These are phyloP conservation scores for Agrilus cyanescens DNA, from an alignment of 2,888 invertebrate genomes.

Conservation along the genomic window DNA sequence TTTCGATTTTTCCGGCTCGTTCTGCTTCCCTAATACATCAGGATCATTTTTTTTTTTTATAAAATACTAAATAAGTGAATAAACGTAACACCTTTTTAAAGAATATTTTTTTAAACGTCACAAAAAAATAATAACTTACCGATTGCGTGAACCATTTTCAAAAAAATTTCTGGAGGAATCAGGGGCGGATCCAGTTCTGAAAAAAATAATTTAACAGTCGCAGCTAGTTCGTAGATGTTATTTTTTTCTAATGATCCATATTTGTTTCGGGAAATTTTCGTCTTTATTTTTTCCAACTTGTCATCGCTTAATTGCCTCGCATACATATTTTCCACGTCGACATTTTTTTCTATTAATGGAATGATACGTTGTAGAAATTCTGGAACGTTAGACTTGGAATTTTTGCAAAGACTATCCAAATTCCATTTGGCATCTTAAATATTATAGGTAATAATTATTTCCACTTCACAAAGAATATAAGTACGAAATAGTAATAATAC, in stretches of 20 bases:
- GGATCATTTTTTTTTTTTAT: too few relatives aligned
- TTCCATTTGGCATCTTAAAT: conserved; percentile 9
- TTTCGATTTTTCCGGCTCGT: conserved; percentile 16
- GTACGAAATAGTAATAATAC: too few relatives aligned
- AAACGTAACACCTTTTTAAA: not conserved
- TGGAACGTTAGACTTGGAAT: conserved; percentile 42
- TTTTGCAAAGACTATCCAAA: conserved; percentile 7
- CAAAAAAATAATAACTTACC: conserved; percentile 43
- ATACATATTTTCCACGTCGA: conserved; percentile 72
- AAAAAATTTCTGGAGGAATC: conserved; percentile 52
- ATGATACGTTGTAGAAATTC: conserved; percentile 70
- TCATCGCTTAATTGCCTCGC: conserved; percentile 67
- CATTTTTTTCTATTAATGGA: conserved; percentile 55
- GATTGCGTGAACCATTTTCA: conserved; percentile 46
- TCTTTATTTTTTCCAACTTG: conserved; percentile 25
- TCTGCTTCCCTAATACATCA: conserved; percentile 6
- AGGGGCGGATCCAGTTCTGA: conserved; percentile 79
- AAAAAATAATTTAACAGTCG: conserved; percentile 84
- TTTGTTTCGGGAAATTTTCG: conserved; percentile 24
- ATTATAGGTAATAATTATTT: too few relatives aligned
- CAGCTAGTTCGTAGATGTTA: conserved; percentile 78
- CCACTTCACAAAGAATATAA: too few relatives aligned
- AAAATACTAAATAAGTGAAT: not conserved
- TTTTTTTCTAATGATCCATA: conserved; percentile 23
- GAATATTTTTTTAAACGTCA: not conserved